Conservation (phyloP, 2,113 vertebrate species). For the Geococcyx californianus region DNA sequence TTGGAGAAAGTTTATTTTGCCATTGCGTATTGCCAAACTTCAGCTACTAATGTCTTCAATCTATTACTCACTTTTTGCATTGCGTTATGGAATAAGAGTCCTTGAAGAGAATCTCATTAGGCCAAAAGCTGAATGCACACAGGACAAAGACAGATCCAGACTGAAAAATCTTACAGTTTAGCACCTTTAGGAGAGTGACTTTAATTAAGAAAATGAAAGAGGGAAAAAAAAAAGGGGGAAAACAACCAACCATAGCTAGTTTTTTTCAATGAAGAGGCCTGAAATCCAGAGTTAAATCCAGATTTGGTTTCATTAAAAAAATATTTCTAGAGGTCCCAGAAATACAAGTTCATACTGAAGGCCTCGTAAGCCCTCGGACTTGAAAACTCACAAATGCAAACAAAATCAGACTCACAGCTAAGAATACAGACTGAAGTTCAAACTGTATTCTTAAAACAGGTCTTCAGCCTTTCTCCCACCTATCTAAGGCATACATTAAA, state of each 20-base stretch:
- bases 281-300: not conserved
- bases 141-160: not conserved
- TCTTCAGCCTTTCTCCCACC: not conserved
- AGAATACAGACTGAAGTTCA: not conserved
- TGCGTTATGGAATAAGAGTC: not conserved
- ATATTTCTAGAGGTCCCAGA: not conserved
- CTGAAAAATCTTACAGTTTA: not conserved
- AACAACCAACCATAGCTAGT: not conserved
- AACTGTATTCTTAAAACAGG: not conserved
- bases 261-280: not conserved
- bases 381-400: not conserved
- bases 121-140: not conserved
- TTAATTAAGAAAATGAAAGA: not conserved
- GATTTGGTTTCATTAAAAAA: not conserved
- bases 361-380: not conserved
- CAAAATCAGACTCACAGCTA: not conserved
- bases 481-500: not conserved
- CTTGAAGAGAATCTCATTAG: not conserved
- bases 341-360: not conserved
- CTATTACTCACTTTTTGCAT: not conserved
- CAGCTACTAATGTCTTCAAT: not conserved
- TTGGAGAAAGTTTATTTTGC: not conserved
- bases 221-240: not conserved
- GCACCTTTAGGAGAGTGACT: not conserved
- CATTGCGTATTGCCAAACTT: not conserved